Evolutionary conservation across 1,140 invertebrate species (phyloP).

Genomic region (Drosophila setifemur): DNA sequence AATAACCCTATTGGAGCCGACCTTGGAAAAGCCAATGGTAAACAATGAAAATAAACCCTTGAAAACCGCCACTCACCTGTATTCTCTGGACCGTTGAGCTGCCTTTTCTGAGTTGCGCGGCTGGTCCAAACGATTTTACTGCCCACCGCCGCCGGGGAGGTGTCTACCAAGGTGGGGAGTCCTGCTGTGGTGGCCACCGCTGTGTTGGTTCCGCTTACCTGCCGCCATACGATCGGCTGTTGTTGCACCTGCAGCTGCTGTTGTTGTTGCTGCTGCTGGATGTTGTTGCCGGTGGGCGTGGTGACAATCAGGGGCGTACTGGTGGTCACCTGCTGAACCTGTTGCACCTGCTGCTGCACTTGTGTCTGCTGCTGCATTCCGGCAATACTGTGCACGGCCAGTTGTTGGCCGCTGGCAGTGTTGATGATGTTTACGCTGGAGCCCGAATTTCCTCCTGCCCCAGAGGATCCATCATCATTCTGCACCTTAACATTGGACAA

Average conservation of each 20-base stretch:
- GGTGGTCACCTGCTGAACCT: constrained; percentile 40
- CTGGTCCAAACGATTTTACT: constrained; percentile 77
- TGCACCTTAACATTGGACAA: constrained; percentile 75
- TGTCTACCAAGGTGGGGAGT: constrained; percentile 51
- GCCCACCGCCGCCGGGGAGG: constrained; percentile 56
- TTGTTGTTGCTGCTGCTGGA: constrained; percentile 63
- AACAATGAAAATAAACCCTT: too few relatives aligned
- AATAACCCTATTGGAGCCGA: not conserved
- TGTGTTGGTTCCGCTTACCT: constrained; percentile 69
- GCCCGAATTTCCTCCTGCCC: constrained; percentile 7
- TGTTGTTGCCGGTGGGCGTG: constrained; percentile 61
- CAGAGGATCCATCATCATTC: constrained; percentile 49
- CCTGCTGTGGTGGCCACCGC: constrained; percentile 69
- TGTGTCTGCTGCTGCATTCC: constrained; percentile 55
- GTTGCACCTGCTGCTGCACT: constrained; percentile 34
- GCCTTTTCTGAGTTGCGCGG: constrained; percentile 68
- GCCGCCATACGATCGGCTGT: constrained; percentile 74
- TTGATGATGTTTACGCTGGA: constrained; percentile 76
- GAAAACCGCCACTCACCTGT: too few relatives aligned
- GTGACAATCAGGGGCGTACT: constrained; percentile 66
- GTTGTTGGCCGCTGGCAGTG: constrained; percentile 72
- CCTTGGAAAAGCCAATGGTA: not conserved
- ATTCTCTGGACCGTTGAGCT: constrained; percentile 76
- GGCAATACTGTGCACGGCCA: constrained; percentile 75
- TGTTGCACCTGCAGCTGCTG: constrained; percentile 59